Conservation (phyloP, 2,797 vertebrate species). For the Lepidocolaptes lacrymiger region DNA sequence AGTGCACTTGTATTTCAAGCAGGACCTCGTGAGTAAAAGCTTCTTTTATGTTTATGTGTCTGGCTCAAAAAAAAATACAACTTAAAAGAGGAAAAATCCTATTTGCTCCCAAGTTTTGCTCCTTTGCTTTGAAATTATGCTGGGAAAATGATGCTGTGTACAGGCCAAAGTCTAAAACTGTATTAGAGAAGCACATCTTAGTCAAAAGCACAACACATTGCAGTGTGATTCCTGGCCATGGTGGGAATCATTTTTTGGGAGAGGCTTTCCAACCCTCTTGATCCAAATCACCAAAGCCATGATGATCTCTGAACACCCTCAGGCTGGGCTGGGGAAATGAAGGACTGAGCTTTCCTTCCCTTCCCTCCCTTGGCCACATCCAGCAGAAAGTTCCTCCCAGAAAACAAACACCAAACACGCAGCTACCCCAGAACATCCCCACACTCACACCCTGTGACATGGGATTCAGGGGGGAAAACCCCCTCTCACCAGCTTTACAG, state of each 20-base stretch:
- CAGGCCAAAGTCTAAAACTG: background rate
- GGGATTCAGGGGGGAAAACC: background rate
- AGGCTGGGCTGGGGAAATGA: background rate
- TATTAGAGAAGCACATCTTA: background rate
- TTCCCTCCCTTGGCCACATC: background rate
- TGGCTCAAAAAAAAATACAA: background rate
- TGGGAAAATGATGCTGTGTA: background rate
- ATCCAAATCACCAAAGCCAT: background rate
- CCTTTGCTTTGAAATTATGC: background rate
- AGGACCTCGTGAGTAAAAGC: background rate
- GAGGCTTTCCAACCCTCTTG: background rate
- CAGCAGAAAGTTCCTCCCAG: background rate
- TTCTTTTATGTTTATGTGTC: background rate
- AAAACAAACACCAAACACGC: background rate
- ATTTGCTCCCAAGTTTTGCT: background rate
- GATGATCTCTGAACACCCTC: background rate
- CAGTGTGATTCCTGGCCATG: background rate
- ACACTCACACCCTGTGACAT: background rate
- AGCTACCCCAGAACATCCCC: background rate
- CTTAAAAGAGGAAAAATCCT: rapidly evolving
- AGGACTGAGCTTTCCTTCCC: background rate
- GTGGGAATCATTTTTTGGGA: background rate
- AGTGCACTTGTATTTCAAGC: background rate
- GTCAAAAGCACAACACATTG: background rate
- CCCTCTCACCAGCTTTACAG: background rate